Base-by-base conservation (phyloP, 37 sponge, comb jelly and placozoan species). In the Tethya wilhelma region DNA sequence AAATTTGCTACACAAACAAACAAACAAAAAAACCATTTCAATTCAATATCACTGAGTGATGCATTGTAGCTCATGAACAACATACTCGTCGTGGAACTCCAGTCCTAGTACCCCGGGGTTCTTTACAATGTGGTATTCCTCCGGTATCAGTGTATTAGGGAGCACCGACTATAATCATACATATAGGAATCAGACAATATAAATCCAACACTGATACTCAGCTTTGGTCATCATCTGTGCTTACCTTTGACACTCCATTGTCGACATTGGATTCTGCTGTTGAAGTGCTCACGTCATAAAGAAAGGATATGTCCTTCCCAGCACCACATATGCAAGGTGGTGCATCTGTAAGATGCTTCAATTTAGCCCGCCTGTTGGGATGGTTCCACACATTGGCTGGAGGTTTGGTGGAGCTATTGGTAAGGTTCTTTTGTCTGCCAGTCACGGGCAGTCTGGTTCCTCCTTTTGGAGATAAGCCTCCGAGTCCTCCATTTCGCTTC, bases 241-340 rank as follows among this genome's bases (percentile, higher is more conserved):
- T 49, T 49, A 9, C 53, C 53, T 9, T 14, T 14, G 14, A 19
- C 53, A 49, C 53, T 49, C 9, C 53, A 19, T 14, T 49, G 14
- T 49, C 53, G 9, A 9, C 53, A 9, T 49, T 14, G 14, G 20
- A 4, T 32, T 32, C 67, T 67, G 20, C 29, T 7, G 63, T 8
- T 30, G 31, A 31, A 67, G 38, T n/a, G n/a, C n/a, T n/a, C n/a
- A n/a, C n/a, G 60, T 95, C 96, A 74, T 89, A 91, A 17, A 95
- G 84, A 65, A 95, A 95, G 0, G 96, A 95, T 25, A 95, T 89
- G 56, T 95, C 96, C 89, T 74, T 96, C 60, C 99, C 99, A 64
- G 99, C 95, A 2, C 99, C 99, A 84, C 96, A 96, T 2, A 91
- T 56, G 73, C 99, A 96, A 0, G 94, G 95, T 17, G 96, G 79